Conservation (phyloP, 2,113 vertebrate species). For the Colossoma macropomum region DNA sequence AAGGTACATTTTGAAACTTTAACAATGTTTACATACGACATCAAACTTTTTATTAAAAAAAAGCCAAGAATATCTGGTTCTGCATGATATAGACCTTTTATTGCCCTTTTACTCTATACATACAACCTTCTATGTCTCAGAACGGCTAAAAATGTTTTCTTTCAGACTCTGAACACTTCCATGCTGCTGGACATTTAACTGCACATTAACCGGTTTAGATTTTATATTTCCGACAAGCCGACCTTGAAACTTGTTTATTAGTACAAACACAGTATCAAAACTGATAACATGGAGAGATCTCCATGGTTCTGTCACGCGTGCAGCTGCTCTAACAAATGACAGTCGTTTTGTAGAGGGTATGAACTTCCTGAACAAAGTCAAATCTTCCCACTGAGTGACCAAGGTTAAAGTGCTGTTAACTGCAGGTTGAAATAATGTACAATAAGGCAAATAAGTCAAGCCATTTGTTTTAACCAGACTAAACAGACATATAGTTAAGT, state of each 20-base stretch:
- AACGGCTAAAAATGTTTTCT: neutral
- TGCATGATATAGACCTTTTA: no score
- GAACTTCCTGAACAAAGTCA: neutral
- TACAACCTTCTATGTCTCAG: neutral
- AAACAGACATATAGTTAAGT: neutral
- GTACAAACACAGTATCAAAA: neutral
- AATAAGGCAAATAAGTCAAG: neutral
- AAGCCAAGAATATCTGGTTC: no score
- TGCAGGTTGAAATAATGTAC: neutral
- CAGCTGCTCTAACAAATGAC: neutral
- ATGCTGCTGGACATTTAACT: neutral
- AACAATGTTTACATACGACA: no score
- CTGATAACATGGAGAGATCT: neutral
- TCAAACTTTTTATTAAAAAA: no score
- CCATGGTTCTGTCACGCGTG: neutral
- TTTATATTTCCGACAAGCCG: neutral
- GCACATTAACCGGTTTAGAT: neutral
- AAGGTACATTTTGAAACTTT: neutral
- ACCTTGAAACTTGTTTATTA: neutral
- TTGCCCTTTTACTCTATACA: neutral
- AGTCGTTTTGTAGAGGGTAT: neutral
- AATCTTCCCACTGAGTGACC: neutral
- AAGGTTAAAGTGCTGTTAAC: neutral
- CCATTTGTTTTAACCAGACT: neutral
- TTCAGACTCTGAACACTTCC: neutral